Percentiles rank a stretch among this genome's conserved stretches.
Evolutionary conservation across 2,113 vertebrate genomes (phyloP).

Genomic region (Zapornia atra): DNA sequence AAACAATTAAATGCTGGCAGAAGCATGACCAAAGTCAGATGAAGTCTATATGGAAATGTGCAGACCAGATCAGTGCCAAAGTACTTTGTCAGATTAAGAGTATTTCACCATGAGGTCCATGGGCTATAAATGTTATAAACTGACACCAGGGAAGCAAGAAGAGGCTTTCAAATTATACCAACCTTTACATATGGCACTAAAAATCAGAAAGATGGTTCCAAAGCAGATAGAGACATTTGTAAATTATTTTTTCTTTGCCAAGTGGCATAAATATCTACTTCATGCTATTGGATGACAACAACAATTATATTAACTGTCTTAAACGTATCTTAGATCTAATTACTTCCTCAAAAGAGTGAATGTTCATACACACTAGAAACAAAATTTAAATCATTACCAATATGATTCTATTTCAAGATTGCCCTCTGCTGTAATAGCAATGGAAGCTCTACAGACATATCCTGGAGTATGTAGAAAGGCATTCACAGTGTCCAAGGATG

Average conservation of each 20-base stretch:
- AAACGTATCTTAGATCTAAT: neutral
- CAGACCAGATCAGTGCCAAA: neutral
- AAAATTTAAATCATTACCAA: slow-evolving; percentile 16
- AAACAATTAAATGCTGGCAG: neutral
- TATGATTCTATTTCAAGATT: slow-evolving; percentile 35
- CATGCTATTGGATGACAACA: neutral
- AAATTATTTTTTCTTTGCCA: neutral
- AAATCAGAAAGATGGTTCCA: neutral
- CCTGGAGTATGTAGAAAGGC: neutral
- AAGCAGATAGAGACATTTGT: neutral
- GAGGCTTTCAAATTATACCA: neutral
- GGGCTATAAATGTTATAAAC: neutral
- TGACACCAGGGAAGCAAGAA: neutral
- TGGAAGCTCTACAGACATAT: neutral
- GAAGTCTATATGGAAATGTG: neutral
- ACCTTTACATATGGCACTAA: neutral
- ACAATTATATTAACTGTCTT: neutral
- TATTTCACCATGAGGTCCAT: neutral
- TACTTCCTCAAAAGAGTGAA: slow-evolving; percentile 7
- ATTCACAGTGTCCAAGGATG: neutral
- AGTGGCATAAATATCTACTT: neutral
- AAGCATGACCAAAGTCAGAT: neutral
- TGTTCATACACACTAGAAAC: neutral
- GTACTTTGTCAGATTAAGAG: neutral
- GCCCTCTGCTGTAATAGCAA: slow-evolving; percentile 31